Evolutionary conservation across 2,113 vertebrate genomes (phyloP), one percentile per base, ranked within the genome.

Genomic region (Peromyscus maniculatus): DNA sequence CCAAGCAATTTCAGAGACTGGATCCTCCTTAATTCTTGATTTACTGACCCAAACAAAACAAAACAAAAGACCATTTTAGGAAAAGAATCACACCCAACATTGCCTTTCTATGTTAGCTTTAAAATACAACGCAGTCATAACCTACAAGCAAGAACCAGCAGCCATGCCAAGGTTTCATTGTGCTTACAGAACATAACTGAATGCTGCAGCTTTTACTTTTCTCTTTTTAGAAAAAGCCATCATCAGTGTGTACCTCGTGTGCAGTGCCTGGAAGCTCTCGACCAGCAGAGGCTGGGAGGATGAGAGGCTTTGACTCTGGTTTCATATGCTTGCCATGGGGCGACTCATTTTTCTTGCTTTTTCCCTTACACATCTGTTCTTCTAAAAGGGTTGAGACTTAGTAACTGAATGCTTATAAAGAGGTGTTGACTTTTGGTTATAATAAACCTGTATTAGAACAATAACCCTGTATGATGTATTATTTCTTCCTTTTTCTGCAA

Each of bases 161-260:
- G 72, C 89, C 75, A 86, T 59, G 72, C 57, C 16, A 75, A 94
- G 49, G 77, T 75, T 91, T 84, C 71, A 36, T 31, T 84, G 43
- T 90, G 62, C 33, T 89, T 88, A 86, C 21, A 84, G 62, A 89
- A 46, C 49, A 87, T 26, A 62, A 21, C 80, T 96, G 62, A 84
- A 52, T 88, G 2, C 79, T 75, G 64, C 5, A 79, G 55, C 22
- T 84, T 89, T 89, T 87, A 78, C 28, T 94, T 94, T 89, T 91
- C 6, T 93, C 57, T 87, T 93, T 92, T 43, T 87, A 97, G 36
- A 97, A 94, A 89, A 83, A 28, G 46, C 6, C 22, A 74, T 92
- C 62, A 94, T 26, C 89, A 33, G 59, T 77, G 16, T 36, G 26
- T 22, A 78, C 69, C 43, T 94, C 16, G 17, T 36, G 79, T 2